These are phyloP conservation scores for Papilio machaon DNA, from an alignment of 1,140 invertebrate genomes.

Conservation along the genomic window DNA sequence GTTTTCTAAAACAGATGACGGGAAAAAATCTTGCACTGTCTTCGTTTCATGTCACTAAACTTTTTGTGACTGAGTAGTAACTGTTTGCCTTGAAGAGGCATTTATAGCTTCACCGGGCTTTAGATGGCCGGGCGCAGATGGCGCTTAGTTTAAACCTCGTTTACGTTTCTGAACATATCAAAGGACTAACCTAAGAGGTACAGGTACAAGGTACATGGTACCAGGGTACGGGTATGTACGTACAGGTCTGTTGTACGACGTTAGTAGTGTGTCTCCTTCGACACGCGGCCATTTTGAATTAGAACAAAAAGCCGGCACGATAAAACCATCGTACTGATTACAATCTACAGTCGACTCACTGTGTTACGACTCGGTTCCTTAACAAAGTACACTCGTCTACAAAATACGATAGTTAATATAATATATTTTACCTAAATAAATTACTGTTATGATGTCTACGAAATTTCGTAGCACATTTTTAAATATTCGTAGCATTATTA, in stretches of 20 bases:
- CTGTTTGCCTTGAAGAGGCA: too few relatives aligned
- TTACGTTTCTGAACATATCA: too few relatives aligned
- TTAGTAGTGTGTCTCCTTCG: background rate
- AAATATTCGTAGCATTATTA: background rate
- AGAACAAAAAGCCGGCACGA: slow-evolving; percentile 24
- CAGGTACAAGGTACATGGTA: background rate
- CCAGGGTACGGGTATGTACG: background rate
- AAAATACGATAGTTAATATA: slow-evolving; percentile 5
- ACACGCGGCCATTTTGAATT: background rate
- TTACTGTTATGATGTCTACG: background rate
- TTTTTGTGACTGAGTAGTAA: too few relatives aligned
- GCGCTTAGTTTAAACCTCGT: too few relatives aligned
- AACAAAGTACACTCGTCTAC: background rate
- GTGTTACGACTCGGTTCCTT: slow-evolving; percentile 30
- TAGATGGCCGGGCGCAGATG: too few relatives aligned
- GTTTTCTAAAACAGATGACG: too few relatives aligned
- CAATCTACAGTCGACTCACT: slow-evolving; percentile 25
- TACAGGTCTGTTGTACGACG: background rate
- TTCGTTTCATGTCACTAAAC: too few relatives aligned
- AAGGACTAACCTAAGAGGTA: too few relatives aligned
- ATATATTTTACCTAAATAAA: background rate
- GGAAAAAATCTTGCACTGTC: too few relatives aligned
- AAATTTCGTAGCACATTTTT: background rate
- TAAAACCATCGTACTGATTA: slow-evolving; percentile 31
- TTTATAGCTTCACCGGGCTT: too few relatives aligned